Base-by-base conservation (phyloP, 53 echinoderm and acorn worm genomes). In the Hippasteria phrygiana region DNA sequence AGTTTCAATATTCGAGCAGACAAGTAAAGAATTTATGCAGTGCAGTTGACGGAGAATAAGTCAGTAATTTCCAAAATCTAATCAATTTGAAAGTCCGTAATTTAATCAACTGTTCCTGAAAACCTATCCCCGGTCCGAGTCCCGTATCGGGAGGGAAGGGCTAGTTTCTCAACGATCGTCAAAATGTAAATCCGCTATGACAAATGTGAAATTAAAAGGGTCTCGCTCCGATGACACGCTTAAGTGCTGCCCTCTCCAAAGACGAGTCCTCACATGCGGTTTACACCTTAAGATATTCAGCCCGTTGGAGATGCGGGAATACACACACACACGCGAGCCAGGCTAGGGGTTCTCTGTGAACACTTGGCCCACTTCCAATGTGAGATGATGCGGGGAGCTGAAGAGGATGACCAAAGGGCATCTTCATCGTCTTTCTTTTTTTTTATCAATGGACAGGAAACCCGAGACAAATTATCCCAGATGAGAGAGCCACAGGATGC, bases 381-480 rank as follows among this genome's bases (percentile, higher is more conserved):
- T 64, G 66, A 82, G 82, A 63, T 73, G 73, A 73, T 73, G 73
- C 73, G 43, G 42, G 27, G 82, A 82, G 32, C 36, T 31, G 64
- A 63, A 66, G 41, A 45, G 66, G 43, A 82, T 65, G 47, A 35
- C 82, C 66, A 45, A 82, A 65, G 82, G 82, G 64, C 82, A 66
- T 55, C 43, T 18, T 65, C 62, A 28, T 20, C 3, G 18, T 43
- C 4, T 8, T 4, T 66, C 67, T 73, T 34, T 73, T 42, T 73
- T 32, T 85, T 71, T 71, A 51, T 85, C 48, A 71, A 70, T 51
- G 85, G 71, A 36, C 51, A 85, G 71, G 85, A 85, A 85, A 85
- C 48, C 71, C 50, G 85, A 85, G 85, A 85, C 70, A 85, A 85
- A 85, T 85, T 70, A 85, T 85, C 85, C 85, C 85, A 71, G 85